Evolutionary conservation across 30 jellyfish, hydroid and myxozoan species (phyloP).

Genomic region (Turritopsis dohrnii): DNA sequence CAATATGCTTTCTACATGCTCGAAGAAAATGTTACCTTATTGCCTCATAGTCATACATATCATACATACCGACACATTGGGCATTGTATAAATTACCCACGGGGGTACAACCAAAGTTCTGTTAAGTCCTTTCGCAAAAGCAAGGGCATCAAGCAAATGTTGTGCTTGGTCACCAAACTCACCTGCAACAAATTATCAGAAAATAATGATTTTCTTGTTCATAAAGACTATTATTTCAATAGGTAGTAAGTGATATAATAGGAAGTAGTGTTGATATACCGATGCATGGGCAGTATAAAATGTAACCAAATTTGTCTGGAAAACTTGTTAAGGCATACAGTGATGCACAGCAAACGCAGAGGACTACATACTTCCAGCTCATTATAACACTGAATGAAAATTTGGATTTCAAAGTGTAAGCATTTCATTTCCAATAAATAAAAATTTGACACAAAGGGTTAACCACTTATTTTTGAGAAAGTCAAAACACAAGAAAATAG

Average conservation of each 20-base stretch:
- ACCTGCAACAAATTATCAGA: constrained; percentile 28
- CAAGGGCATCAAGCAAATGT: constrained; percentile 62
- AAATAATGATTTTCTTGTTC: neutral
- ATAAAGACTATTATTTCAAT: neutral
- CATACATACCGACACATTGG: neutral
- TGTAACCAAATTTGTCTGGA: constrained; percentile 43
- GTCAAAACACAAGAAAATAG: too few relatives aligned
- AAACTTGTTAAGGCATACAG: neutral
- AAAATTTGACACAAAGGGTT: too few relatives aligned
- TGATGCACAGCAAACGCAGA: neutral
- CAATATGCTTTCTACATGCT: too few relatives aligned
- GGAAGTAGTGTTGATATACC: constrained; percentile 22
- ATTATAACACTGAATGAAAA: neutral
- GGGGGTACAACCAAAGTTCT: constrained; percentile 82
- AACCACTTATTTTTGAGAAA: too few relatives aligned
- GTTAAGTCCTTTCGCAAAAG: constrained; percentile 71
- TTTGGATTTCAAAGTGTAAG: neutral
- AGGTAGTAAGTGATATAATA: neutral
- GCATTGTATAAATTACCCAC: constrained; percentile 45
- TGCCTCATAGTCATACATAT: too few relatives aligned
- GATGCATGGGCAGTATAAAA: constrained; percentile 59
- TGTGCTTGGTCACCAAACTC: constrained; percentile 89
- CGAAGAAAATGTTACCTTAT: too few relatives aligned
- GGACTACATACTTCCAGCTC: neutral
- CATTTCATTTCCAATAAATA: too few relatives aligned